Evolutionary conservation across 2,113 vertebrate genomes (phyloP).

Genomic region (Podarcis muralis): DNA sequence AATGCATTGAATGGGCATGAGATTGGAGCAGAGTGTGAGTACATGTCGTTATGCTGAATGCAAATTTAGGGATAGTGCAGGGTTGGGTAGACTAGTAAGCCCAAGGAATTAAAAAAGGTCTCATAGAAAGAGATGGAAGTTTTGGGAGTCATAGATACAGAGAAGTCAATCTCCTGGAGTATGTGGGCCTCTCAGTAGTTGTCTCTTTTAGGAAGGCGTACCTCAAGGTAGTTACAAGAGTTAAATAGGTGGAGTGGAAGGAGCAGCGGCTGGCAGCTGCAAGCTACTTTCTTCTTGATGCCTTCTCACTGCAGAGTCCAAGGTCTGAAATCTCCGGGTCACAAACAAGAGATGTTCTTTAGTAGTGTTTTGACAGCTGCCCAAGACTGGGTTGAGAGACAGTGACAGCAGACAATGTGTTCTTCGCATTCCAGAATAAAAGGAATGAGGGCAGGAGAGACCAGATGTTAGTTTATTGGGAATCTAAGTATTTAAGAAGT

Average conservation of each 20-base stretch:
- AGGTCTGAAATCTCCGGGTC: not conserved
- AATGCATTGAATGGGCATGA: not conserved
- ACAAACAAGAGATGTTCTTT: not conserved
- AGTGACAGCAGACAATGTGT: not conserved
- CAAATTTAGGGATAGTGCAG: not conserved
- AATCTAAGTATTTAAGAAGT: not conserved
- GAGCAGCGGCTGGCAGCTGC: too few relatives aligned
- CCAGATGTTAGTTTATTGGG: not conserved
- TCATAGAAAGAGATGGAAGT: not conserved
- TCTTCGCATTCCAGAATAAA: not conserved
- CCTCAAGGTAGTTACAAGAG: not conserved
- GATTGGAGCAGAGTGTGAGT: not conserved
- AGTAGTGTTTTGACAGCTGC: not conserved
- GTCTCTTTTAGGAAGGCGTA: not conserved
- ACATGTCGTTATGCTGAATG: not conserved
- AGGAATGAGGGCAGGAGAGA: not conserved
- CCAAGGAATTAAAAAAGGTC: not conserved
- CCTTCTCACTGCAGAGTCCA: not conserved
- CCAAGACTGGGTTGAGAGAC: not conserved
- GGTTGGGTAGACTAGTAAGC: not conserved
- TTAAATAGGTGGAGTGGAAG: not conserved
- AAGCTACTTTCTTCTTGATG: not conserved
- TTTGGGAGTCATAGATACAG: not conserved
- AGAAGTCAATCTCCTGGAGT: not conserved
- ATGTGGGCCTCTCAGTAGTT: not conserved